Base-by-base conservation (phyloP, 92 coral and sea anemone species). In the Plumapathes pennacea region DNA sequence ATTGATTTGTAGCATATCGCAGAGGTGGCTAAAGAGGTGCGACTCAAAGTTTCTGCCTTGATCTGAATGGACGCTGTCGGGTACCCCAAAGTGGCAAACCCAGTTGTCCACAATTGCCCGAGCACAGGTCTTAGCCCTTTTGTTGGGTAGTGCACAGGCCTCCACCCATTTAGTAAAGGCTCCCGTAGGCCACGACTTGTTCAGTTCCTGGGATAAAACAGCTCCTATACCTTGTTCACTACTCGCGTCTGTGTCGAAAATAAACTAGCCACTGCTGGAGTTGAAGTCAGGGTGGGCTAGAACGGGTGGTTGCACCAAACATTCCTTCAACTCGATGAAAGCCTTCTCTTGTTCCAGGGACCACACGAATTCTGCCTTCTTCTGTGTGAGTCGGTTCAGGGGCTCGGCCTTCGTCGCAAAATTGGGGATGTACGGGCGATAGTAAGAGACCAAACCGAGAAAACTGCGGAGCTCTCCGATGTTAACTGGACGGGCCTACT, bases 11-110 rank as follows among this genome's bases (percentile, higher is more conserved):
- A 81, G 66, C 15, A 81, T 9, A 21, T 34, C 10, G 25, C 88
- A 67, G 30, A 67, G 32, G 15, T 67, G 67, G 7, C 30, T 45
- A 39, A 67, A 67, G 4, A 81, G 19, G 5, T 36, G 18, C 2
- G 77, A 74, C 25, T 67, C 78, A 30, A 81, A 81, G 26, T 81
- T 75, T 5, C 83, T 13, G n/a, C 83, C 88, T 55, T 60, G 73
- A 52, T 75, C 83, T 1, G 73, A 50, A 25, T 81, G 83, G 21
- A 66, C n/a, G 32, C 61, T 54, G 21, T 66, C 61, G 15, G 78
- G 83, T 7, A 55, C 74, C 13, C 89, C 73, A 40, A 27, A 82
- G 10, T 68, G 36, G 17, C 24, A 36, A n/a, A 73, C 46, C 82
- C 81, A 80, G 44, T 72, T 18, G 28, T 72, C 64, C 13, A 73